phyloP scores from a whole-genome alignment of 2,888 invertebrate species.

The Seira sanloemensis region DNA sequence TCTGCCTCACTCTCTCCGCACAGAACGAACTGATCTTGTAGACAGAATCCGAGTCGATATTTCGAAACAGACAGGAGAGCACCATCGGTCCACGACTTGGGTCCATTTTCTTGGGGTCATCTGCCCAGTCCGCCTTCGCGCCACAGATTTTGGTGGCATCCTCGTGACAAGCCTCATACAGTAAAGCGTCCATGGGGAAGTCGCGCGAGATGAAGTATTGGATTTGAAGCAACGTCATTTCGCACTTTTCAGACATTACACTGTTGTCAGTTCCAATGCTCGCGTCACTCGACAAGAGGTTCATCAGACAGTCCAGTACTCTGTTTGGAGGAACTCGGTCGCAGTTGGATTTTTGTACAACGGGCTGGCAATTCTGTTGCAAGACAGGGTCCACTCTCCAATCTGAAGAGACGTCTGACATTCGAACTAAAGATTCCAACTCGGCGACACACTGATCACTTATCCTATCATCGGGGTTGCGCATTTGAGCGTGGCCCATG shows the following conservation, averaged over 20 bases:
- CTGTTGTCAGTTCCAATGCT: conserved; percentile 65
- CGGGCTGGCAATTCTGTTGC: conserved; percentile 89
- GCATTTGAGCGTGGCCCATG: conserved; percentile 89
- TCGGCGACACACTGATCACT: conserved; percentile 85
- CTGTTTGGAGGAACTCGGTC: conserved; percentile 59
- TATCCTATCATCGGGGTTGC: conserved; percentile 82
- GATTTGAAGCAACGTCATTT: conserved; percentile 93
- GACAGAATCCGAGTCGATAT: conserved; percentile 76
- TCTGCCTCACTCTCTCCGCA: conserved; percentile 89
- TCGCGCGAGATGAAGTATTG: conserved; percentile 98
- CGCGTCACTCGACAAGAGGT: conserved; percentile 87
- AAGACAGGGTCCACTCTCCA: conserved; percentile 96
- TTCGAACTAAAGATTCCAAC: conserved; percentile 87
- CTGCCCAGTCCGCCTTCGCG: conserved; percentile 86
- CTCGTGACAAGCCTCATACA: conserved; percentile 90
- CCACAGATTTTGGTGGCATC: conserved; percentile 91
- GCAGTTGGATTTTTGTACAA: conserved; percentile 80
- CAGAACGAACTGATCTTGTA: conserved; percentile 72
- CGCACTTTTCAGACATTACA: conserved; percentile 90
- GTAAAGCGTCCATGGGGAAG: conserved; percentile 92
- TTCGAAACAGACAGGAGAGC: conserved; percentile 91
- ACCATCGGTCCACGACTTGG: conserved; percentile 89
- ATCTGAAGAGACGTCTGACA: conserved; percentile 95
- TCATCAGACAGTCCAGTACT: conserved; percentile 96
- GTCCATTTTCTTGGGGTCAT: conserved; percentile 81